These are phyloP conservation scores for Spinibarbus caldwelli DNA, from an alignment of 2,797 vertebrate genomes.

Conservation along the genomic window DNA sequence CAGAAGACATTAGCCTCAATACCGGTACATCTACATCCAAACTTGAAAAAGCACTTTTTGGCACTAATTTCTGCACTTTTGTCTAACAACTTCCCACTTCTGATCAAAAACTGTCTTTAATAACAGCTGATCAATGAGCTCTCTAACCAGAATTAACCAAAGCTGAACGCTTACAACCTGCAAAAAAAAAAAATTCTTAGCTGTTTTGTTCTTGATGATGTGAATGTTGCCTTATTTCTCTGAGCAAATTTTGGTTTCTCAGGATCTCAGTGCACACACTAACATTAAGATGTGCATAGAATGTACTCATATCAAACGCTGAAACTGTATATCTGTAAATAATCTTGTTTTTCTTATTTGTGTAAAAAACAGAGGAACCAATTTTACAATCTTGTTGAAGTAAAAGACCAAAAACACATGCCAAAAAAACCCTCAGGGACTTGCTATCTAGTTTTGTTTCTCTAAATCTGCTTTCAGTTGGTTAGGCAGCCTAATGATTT, in stretches of 20 bases:
- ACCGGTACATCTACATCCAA: slow-evolving; percentile 72
- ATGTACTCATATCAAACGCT: neutral
- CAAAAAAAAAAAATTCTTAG: too few relatives aligned
- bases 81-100: neutral
- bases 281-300: neutral
- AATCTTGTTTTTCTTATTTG: slow-evolving; percentile 3
- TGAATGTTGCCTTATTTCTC: slow-evolving; percentile 14
- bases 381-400: neutral
- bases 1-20: slow-evolving; percentile 81
- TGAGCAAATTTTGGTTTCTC: neutral
- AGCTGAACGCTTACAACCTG: neutral
- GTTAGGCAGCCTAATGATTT: slow-evolving; percentile 16
- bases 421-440: neutral
- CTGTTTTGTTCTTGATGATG: neutral
- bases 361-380: slow-evolving; percentile 6
- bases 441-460: slow-evolving; percentile 1
- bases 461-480: slow-evolving; percentile 27
- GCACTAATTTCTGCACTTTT: slow-evolving; percentile 7
- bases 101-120: neutral
- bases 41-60: slow-evolving; percentile 22
- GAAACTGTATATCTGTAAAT: neutral
- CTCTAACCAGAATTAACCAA: slow-evolving; percentile 33
- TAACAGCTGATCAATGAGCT: neutral
- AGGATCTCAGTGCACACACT: neutral
- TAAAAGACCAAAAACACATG: neutral